phyloP scores from a whole-genome alignment of 1,140 invertebrate species.

The Drosophila melanica region DNA sequence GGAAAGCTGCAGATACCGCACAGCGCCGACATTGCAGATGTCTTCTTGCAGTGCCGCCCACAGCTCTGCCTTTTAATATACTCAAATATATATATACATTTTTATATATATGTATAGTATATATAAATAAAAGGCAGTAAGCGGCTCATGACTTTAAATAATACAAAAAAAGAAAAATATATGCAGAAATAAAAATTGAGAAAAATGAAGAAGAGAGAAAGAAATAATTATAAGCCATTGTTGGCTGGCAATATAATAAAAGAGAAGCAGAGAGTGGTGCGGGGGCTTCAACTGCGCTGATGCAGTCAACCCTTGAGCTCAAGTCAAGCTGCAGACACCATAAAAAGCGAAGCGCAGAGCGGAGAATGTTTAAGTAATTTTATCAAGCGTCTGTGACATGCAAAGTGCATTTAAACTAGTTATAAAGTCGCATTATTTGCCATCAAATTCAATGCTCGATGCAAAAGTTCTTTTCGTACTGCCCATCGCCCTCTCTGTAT shows the following conservation, averaged over 20 bases:
- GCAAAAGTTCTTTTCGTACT: constrained; percentile 36
- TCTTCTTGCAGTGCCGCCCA: too few relatives aligned
- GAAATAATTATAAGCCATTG: constrained; percentile 74
- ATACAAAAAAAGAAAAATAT: constrained; percentile 10
- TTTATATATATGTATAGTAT: constrained; percentile 12
- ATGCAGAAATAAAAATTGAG: too few relatives aligned
- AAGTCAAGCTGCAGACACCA: constrained; percentile 51
- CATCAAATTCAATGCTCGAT: constrained; percentile 70
- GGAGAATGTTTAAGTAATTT: constrained; percentile 56
- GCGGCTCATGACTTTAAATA: constrained; percentile 30
- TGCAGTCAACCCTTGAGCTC: constrained; percentile 26
- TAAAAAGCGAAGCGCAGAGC: constrained; percentile 10
- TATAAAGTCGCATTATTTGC: constrained; percentile 80
- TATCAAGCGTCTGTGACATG: constrained; percentile 73
- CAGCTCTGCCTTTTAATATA: constrained; percentile 14
- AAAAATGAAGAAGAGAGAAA: constrained; percentile 30
- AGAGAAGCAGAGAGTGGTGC: constrained; percentile 29
- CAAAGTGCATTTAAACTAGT: constrained; percentile 79
- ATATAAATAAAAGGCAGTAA: constrained; percentile 33
- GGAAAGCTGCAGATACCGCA: constrained; percentile 6
- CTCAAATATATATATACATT: constrained; percentile 2
- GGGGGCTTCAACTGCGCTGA: background rate
- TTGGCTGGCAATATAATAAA: constrained; percentile 64
- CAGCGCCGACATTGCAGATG: background rate
- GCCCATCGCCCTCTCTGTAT: constrained; percentile 24